Evolutionary conservation across 1,140 invertebrate genomes (phyloP), one percentile per base, ranked within the genome.

Genomic region (Latrodectus geometricus): DNA sequence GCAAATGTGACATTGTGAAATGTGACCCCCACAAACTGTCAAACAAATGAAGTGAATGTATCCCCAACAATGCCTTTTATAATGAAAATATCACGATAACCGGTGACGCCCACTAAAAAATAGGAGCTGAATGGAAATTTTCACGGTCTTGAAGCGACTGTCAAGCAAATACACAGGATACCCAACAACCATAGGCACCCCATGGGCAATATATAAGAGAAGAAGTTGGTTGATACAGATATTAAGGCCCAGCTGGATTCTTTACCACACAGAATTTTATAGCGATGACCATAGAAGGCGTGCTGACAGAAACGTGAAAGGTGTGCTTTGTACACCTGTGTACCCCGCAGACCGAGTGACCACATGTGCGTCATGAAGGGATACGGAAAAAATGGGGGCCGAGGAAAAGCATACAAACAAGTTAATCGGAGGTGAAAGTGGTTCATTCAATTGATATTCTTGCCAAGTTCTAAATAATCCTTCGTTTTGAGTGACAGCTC

Each of bases 371-470:
- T 50, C 48, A 49, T 23, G 52, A 65, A 65, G 20, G 52, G 74
- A 54, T 35, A 35, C 35, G 35, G 35, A 35, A 76, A 17, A 76
- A 56, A 35, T 5, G 35, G 20, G 2, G 74, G 48, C 20, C 56
- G 61, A 65, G 21, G 74, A 35, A 35, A 35, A 35, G 35, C 35
- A 35, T 35, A 35, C 35, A 50, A 76, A 76, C 74, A 76, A 76
- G 74, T 76, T 76, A 76, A 76, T 76, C 74, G 74, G 74, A 76
- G 74, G 74, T 76, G 74, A 76, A 76, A 76, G 74, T 76, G 74
- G 74, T 54, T 20, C 74, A 56, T 76, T 76, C 49, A n/a, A 49
- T 14, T 49, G 48, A 15, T 56, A 76, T 56, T 61, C 50, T 76
- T 76, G 20, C 49, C 8, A 20, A 12, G 52, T 11, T 50, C n/a